phyloP scores from a whole-genome alignment of 2,113 vertebrate species.

The Dolichotis patagonum region DNA sequence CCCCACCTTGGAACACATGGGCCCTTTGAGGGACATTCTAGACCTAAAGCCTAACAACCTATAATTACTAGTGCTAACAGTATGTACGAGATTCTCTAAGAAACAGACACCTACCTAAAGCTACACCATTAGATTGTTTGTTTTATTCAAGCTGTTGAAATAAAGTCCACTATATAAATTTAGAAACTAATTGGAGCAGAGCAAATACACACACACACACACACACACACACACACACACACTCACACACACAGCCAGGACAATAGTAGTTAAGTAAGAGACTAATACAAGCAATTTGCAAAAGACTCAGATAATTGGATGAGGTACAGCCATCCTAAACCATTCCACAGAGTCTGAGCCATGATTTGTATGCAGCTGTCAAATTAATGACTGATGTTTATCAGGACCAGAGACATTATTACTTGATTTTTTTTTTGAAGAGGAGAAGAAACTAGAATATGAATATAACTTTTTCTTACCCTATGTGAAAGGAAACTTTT shows the following conservation, averaged over 20 bases:
- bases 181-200: not conserved
- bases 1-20: not conserved
- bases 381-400: slow-evolving; percentile 17
- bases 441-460: not conserved
- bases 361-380: not conserved
- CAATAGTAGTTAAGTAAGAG: slow-evolving; percentile 22
- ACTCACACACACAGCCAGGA: not conserved
- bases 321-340: not conserved
- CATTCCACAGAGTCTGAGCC: not conserved
- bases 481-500: not conserved
- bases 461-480: slow-evolving; percentile 6
- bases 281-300: not conserved
- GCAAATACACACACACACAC: not conserved
- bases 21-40: no score
- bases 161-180: slow-evolving; percentile 33
- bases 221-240: no score
- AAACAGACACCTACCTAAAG: not conserved
- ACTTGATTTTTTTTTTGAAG: not conserved
- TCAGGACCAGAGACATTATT: not conserved
- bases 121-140: not conserved
- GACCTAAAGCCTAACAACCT: not conserved
- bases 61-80: not conserved
- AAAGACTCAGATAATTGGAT: not conserved
- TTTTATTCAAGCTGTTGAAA: slow-evolving; percentile 36
- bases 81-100: not conserved